Evolutionary conservation across 1,140 invertebrate species (phyloP), one percentile per base, ranked within the genome.

Genomic region (Leptopilina clavipes): DNA sequence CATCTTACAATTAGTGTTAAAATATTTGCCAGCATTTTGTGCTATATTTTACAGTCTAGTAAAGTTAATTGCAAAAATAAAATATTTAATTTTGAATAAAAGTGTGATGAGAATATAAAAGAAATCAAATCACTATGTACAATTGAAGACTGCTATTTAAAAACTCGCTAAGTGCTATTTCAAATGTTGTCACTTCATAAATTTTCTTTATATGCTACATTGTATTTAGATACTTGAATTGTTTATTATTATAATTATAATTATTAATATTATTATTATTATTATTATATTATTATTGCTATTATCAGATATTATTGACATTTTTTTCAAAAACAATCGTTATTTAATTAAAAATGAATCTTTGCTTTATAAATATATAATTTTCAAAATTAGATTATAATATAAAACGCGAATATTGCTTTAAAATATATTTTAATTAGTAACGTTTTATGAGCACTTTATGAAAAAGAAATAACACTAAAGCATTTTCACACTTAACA

Each of bases 11-110:
- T 48, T 48, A 52, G 48, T 17, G 17, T 52, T 52, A 52, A 40
- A 40, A 52, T 52, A 52, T 52, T 52, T 52, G 48, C 48, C 48
- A 52, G 48, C 48, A 52, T 52, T 52, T 52, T 52, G 48, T 52
- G 48, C 48, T 52, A 52, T 52, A 52, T 52, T 52, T 52, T 52
- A 52, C 48, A 52, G 48, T 52, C 48, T 52, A 52, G 48, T 52
- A 48, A 48, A 48, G 44, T 48, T n/a, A 52, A 17, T 52, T 52
- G 48, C 48, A 52, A 52, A 14, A 11, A 52, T 17, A 52, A 52
- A 52, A 52, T 52, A 52, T 52, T 52, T 52, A 52, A 52, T 52
- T 52, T 52, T 52, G 48, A 52, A 52, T 52, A 52, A 52, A 52
- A 52, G 14, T 52, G 48, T 52, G 48, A 52, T 52, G 48, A 52